Evolutionary conservation across 2,888 invertebrate genomes (phyloP), one percentile per base, ranked within the genome.

Genomic region (Lithophane ornitopus): DNA sequence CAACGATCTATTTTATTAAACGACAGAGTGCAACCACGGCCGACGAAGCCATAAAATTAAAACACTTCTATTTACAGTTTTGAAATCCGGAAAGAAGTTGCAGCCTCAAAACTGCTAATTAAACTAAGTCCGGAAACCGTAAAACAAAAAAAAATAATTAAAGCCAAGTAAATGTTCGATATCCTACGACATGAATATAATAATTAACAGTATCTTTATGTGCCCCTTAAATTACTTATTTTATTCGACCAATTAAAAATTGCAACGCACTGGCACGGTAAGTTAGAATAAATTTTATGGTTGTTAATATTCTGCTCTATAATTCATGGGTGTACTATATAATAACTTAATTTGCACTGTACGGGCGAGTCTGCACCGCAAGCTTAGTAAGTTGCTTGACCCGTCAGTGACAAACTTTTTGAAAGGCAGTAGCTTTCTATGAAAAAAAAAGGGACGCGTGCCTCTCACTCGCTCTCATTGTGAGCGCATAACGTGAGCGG

Each of bases 201-300:
- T 46, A 46, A 46, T 46, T 46, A 46, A 46, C 16, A 46, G 7
- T 46, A 19, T 2, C 16, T 46, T 19, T 44, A 62, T 63, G n/a
- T 11, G 44, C 65, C 73, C 70, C 39, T 62, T 72, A 44, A 44
- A 66, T 70, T 54, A 76, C 34, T 61, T 69, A 74, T 74, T 74
- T 76, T 63, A 62, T 71, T 65, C 54, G 44, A 72, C 63, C 41
- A 69, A 69, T 70, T 69, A 69, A 77, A 70, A 76, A 69, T 56
- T 71, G 65, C 54, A 78, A 41, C 61, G 19, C 58, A 39, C 44
- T 58, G 39, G 28, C 62, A 59, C 63, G 76, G 70, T 39, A 54
- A 77, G 70, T 80, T 75, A 70, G 79, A 84, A 80, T 85, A 85
- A 82, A 84, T 87, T 85, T 81, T 65, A 82, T 83, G 80, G 71